These are phyloP conservation scores for Epinotia demarniana DNA, from an alignment of 2,888 invertebrate genomes.

Conservation along the genomic window DNA sequence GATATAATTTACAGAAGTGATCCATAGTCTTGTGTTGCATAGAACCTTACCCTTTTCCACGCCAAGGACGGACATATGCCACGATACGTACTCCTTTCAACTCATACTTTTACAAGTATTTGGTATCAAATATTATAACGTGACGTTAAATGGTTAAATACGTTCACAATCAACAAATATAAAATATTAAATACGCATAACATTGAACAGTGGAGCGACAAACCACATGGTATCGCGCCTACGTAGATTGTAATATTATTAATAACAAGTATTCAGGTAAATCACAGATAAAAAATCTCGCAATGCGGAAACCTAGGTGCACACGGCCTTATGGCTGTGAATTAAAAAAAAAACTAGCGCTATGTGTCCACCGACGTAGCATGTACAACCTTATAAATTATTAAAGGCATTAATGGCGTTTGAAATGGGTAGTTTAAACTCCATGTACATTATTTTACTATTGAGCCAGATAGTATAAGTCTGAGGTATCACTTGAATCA, in stretches of 20 bases:
- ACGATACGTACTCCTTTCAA: neutral
- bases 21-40: neutral
- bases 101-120: neutral
- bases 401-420: neutral
- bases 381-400: constrained; percentile 14
- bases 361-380: neutral
- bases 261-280: constrained; percentile 36
- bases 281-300: constrained; percentile 46
- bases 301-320: constrained; percentile 26
- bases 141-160: constrained; percentile 8
- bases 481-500: no score
- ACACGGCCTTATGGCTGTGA: neutral
- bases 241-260: neutral
- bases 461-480: no score
- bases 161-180: constrained; percentile 19
- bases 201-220: constrained; percentile 4
- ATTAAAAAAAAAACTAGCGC: constrained; percentile 22
- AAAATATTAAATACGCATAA: constrained; percentile 19
- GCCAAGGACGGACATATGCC: constrained; percentile 2
- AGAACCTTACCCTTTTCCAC: constrained; percentile 4
- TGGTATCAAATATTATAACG: neutral
- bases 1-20: neutral
- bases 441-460: neutral
- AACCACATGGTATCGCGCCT: neutral
- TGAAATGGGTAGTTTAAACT: neutral